Evolutionary conservation across 2,888 invertebrate species (phyloP), one percentile per base, ranked within the genome.

Genomic region (Drosophila sordidapex): DNA sequence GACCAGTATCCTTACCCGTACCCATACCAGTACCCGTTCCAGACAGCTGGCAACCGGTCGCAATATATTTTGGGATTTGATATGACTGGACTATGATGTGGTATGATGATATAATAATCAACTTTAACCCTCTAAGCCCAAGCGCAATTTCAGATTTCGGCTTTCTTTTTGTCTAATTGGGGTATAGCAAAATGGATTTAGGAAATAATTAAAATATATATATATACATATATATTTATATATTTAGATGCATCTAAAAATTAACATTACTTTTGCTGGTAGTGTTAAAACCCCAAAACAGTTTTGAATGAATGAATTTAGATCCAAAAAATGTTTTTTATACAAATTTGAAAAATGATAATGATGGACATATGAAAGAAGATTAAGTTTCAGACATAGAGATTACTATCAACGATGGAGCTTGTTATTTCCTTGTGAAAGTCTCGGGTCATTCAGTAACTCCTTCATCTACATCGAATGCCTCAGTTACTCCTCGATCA

Each of bases 21-120:
- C 8, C 33, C 11, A 10, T 21, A 27, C 46, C 31, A 18, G 25
- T 35, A 35, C n/a, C 64, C 40, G 38, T 46, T 38, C 36, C 38
- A 18, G 25, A 0, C 54, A 63, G 11, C 43, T 31, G 33, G 57
- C 43, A 56, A 35, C 43, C 51, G 59, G 31, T 69, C 48, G 49
- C 54, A 60, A 49, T 70, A 59, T 70, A 54, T 67, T 64, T 60
- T 73, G 35, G 57, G 29, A 51, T 27, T 54, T 36, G 7, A 25
- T 29, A 53, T 72, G 46, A 52, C 49, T 76, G 56, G 58, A 35
- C 59, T 60, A 51, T 53, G 62, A 40, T 46, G 7, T 46, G 21
- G 13, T 8, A 15, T 46, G 21, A 8, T 46, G 46, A 46, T 15
- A 25, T 15, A 46, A 21, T 46, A 15, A 25, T 21, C 21, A 15